Evolutionary conservation across 2,797 vertebrate species (phyloP).

Genomic region (Cryptoblepharus egeriae): DNA sequence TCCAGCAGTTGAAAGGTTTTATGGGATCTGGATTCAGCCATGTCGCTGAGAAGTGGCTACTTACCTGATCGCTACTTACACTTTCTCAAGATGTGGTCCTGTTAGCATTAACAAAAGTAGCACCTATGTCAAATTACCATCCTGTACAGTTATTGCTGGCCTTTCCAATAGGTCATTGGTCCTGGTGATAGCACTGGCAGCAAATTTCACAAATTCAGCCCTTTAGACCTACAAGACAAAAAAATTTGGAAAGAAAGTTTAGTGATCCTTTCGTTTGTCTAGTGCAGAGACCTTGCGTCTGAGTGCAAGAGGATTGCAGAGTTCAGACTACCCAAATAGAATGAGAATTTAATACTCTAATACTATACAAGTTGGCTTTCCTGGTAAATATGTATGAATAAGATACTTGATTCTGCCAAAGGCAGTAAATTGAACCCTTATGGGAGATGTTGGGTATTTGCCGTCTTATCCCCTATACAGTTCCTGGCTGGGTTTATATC

Average conservation of each 20-base stretch:
- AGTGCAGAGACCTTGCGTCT: slow-evolving; percentile 43
- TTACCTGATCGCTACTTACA: not conserved
- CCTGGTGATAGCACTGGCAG: slow-evolving; percentile 10
- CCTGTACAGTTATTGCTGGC: not conserved
- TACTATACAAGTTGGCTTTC: not conserved
- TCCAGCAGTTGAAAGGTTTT: not conserved
- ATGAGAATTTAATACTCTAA: slow-evolving; percentile 17
- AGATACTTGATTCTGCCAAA: not conserved
- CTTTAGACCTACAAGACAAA: slow-evolving; percentile 27
- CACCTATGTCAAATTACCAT: not conserved
- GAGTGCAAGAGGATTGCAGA: slow-evolving; percentile 14
- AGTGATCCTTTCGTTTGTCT: slow-evolving; percentile 34
- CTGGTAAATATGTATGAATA: slow-evolving; percentile 10
- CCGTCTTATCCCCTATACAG: not conserved
- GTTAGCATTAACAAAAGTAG: not conserved
- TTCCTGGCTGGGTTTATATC: not conserved
- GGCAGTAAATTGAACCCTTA: slow-evolving; percentile 3
- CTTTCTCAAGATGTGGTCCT: not conserved
- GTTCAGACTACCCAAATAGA: slow-evolving; percentile 35
- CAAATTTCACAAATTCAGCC: slow-evolving; percentile 36
- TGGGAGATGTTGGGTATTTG: not conserved
- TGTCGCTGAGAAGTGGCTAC: not conserved
- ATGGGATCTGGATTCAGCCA: not conserved
- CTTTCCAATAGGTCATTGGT: not conserved
- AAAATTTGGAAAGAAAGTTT: slow-evolving; percentile 47